Conservation (phyloP, 2,113 vertebrate genomes). For the Vidua macroura region DNA sequence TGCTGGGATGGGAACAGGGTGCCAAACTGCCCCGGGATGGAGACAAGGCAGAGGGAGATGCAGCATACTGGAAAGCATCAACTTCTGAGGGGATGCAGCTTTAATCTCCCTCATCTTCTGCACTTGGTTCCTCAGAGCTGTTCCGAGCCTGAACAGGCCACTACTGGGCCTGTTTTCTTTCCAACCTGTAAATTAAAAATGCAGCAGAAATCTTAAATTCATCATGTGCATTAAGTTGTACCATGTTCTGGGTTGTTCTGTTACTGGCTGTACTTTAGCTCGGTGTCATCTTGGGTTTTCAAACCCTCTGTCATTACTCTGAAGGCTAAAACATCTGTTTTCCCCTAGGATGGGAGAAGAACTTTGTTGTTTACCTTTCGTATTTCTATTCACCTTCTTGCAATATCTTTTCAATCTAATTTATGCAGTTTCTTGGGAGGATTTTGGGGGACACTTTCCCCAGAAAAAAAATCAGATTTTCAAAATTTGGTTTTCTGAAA, state of each 20-base stretch:
- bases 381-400: neutral
- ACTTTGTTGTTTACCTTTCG: neutral
- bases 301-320: neutral
- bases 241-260: neutral
- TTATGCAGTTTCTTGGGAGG: neutral
- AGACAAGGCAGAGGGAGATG: neutral
- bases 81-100: rapidly evolving
- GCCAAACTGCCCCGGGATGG: neutral
- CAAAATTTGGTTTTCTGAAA: neutral
- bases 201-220: neutral
- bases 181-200: neutral
- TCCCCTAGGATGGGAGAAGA: neutral
- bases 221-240: rapidly evolving
- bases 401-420: neutral
- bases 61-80: neutral
- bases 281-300: neutral
- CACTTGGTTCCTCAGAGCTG: neutral
- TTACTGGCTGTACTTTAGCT: neutral
- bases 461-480: neutral
- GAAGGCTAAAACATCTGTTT: neutral
- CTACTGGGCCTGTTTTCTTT: neutral
- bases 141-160: neutral
- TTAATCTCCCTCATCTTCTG: neutral
- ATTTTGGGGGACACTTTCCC: neutral
- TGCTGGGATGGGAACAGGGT: neutral